These are phyloP conservation scores for Lochmaea crataegi DNA, from an alignment of 2,888 invertebrate species.

Conservation along the genomic window DNA sequence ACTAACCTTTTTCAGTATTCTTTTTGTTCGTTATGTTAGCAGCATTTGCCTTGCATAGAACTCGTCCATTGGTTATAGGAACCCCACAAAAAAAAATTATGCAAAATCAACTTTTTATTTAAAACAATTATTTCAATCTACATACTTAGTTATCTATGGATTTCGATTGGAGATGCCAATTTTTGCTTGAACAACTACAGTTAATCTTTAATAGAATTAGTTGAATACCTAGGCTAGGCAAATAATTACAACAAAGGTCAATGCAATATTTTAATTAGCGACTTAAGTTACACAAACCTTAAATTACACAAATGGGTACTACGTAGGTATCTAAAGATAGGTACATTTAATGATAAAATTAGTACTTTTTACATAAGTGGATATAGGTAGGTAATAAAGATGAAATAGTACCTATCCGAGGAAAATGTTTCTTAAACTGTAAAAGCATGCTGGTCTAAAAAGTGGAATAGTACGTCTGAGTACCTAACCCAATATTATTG, in stretches of 20 bases:
- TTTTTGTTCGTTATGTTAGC: too few species aligned
- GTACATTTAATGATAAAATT: background rate
- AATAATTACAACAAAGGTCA: background rate
- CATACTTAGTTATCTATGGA: too few species aligned
- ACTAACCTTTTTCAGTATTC: too few species aligned
- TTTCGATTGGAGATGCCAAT: too few species aligned
- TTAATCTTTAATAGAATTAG: too few species aligned
- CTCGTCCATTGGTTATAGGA: too few species aligned
- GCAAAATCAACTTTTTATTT: too few species aligned
- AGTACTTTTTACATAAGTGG: background rate
- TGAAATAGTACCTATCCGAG: background rate
- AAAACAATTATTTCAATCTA: too few species aligned
- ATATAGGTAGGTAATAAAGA: background rate
- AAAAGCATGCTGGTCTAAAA: constrained; percentile 2
- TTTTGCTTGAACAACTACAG: too few species aligned
- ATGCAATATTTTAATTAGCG: background rate
- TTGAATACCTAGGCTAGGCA: background rate
- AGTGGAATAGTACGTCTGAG: background rate
- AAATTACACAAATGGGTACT: background rate
- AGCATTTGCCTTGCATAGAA: too few species aligned
- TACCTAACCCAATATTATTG: background rate
- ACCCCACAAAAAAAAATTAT: too few species aligned
- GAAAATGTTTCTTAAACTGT: background rate
- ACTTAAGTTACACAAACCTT: background rate
- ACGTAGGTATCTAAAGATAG: background rate